Percentiles rank a stretch among this genome's conserved stretches.
phyloP scores from a whole-genome alignment of 2,888 invertebrate species.

The Pyrochroa serraticornis region DNA sequence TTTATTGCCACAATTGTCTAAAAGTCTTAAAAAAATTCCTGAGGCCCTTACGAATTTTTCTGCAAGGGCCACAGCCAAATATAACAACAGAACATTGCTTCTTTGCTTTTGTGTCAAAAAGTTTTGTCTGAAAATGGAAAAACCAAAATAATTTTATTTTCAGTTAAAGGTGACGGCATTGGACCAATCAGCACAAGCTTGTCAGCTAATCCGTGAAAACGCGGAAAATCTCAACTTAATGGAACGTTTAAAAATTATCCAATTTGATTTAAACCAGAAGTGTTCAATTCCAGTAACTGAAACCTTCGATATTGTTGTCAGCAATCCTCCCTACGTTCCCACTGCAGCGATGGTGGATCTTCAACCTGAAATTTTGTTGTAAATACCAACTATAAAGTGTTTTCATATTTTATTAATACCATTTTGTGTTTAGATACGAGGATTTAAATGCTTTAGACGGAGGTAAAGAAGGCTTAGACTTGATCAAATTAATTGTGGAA shows the following conservation, averaged over 20 bases:
- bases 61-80: too few relatives aligned
- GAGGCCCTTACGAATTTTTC: too few relatives aligned
- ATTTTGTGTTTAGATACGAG: slow-evolving; percentile 63
- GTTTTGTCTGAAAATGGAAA: too few relatives aligned
- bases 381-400: slow-evolving; percentile 42
- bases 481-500: slow-evolving; percentile 64
- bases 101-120: too few relatives aligned
- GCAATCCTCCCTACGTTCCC: slow-evolving; percentile 74
- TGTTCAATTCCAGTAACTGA: slow-evolving; percentile 38
- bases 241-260: slow-evolving; percentile 59
- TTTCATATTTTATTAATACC: not conserved
- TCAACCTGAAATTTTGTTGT: slow-evolving; percentile 67
- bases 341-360: slow-evolving; percentile 61
- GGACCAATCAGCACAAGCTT: slow-evolving; percentile 65
- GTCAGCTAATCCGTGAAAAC: slow-evolving; percentile 65
- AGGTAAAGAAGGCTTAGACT: slow-evolving; percentile 67
- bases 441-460: slow-evolving; percentile 69
- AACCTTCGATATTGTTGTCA: slow-evolving; percentile 67
- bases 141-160: too few relatives aligned
- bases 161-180: slow-evolving; percentile 62
- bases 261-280: slow-evolving; percentile 57
- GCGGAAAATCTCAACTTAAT: slow-evolving; percentile 58
- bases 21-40: too few relatives aligned
- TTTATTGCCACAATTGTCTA: too few relatives aligned
- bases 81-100: too few relatives aligned